Evolutionary conservation across 2,888 invertebrate species (phyloP).

Genomic region (Sphecodes monilicornis): DNA sequence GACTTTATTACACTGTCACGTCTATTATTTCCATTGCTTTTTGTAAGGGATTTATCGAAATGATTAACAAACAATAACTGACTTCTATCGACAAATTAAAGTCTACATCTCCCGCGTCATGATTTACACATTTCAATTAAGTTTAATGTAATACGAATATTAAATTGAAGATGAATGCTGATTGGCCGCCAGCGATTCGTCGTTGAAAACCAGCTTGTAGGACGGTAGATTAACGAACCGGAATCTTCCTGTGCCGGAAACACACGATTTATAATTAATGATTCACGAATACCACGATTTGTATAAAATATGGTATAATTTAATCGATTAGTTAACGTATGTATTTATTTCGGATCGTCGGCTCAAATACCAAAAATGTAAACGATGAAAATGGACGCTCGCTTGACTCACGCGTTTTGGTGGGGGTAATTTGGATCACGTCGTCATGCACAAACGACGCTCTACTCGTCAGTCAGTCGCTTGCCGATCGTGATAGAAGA

Average conservation of each 20-base stretch:
- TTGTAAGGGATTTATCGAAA: neutral
- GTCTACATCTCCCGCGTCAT: neutral
- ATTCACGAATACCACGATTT: neutral
- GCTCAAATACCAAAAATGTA: neutral
- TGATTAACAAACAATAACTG: neutral
- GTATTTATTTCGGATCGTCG: neutral
- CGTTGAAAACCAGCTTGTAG: conserved; percentile 43
- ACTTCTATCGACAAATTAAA: neutral
- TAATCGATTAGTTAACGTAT: neutral
- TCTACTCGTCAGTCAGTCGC: conserved; percentile 80
- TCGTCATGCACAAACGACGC: conserved; percentile 81
- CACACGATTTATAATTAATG: conserved; percentile 10
- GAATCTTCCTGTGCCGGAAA: conserved; percentile 53
- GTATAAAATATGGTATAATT: neutral
- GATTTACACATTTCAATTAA: neutral
- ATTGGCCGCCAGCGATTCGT: conserved; percentile 35
- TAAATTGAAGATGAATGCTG: neutral
- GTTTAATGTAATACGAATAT: neutral
- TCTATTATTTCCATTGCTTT: conserved; percentile 42
- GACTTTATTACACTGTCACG: conserved; percentile 60
- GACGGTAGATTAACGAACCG: conserved; percentile 59
- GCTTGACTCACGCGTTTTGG: conserved; percentile 63
- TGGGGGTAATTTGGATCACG: conserved; percentile 76
- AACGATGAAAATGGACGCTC: conserved; percentile 20
- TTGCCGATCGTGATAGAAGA: conserved; percentile 78